These are phyloP conservation scores for Aquatica leii DNA, from an alignment of 2,888 invertebrate species.

Conservation along the genomic window DNA sequence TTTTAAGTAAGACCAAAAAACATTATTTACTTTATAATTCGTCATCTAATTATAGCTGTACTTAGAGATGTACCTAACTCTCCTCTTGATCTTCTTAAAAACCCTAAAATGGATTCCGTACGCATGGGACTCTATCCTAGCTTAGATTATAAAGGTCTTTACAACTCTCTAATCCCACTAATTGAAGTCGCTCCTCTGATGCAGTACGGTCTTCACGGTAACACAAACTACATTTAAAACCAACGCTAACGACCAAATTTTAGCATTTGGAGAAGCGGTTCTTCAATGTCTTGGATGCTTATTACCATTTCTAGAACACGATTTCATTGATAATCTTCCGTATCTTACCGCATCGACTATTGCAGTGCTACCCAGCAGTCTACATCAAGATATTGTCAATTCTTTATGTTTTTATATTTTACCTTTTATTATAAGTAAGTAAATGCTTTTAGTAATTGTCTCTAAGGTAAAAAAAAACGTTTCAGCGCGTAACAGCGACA, in stretches of 20 bases:
- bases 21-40: not conserved
- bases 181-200: constrained; percentile 94
- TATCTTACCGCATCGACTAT: constrained; percentile 94
- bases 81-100: constrained; percentile 89
- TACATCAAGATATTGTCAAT: constrained; percentile 95
- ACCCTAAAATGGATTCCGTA: constrained; percentile 83
- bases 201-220: constrained; percentile 87
- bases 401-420: constrained; percentile 94
- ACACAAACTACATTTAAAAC: constrained; percentile 31
- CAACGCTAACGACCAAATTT: constrained; percentile 11
- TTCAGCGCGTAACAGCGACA: constrained; percentile 75
- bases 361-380: constrained; percentile 85
- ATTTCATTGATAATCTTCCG: constrained; percentile 94
- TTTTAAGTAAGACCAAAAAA: constrained; percentile 76
- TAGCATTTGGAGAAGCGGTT: constrained; percentile 92
- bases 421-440: constrained; percentile 93
- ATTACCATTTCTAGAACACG: constrained; percentile 95
- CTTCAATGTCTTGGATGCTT: constrained; percentile 94
- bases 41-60: constrained; percentile 71
- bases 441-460: not conserved
- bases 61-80: constrained; percentile 96
- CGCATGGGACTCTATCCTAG: constrained; percentile 94
- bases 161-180: constrained; percentile 87
- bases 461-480: constrained; percentile 19
- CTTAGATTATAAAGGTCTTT: constrained; percentile 95